Evolutionary conservation across 2,888 invertebrate species (phyloP), one percentile per base, ranked within the genome.

Genomic region (Xanthia togata): DNA sequence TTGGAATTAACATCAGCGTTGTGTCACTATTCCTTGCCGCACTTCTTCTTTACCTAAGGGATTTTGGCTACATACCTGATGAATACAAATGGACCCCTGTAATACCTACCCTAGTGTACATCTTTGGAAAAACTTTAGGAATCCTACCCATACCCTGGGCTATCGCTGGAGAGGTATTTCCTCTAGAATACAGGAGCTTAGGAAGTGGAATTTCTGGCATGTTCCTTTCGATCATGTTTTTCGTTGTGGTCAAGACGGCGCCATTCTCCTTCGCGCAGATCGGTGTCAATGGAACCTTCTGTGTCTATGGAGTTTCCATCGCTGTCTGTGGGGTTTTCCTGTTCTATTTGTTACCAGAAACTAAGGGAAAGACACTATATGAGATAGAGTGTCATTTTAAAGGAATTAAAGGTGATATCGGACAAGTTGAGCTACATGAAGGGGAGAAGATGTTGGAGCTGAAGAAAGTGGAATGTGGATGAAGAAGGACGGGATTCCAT

Each of bases 141-240:
- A 95, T 97, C 57, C 90, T 97, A 44, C 97, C 98, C 0, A 94
- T 98, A 72, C 98, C 98, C 0, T 98, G 98, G 97, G 97, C 98
- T 20, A 97, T 98, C 91, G 97, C 97, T 78, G 98, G 98, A 0
- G 98, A 98, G 90, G 94, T 98, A 8, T 98, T 98, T 85, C 97
- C 98, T 0, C 93, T 97, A 38, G 96, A 96, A 2, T 97, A 97
- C 72, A 96, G 98, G 64, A 98, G 97, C 50, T 91, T 97, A 0
- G 98, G 98, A 0, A 97, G 98, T 50, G 98, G 98, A 0, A 94
- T 98, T 31, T 97, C 97, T 31, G 97, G 97, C 1, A 97, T 97
- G 92, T 96, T 97, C 73, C 96, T 97, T 0, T 98, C 97, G 35
- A 90, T 97, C 8, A 97, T 97, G 92, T 97, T 97, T 80, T 98